Base-by-base conservation (phyloP, 2,797 vertebrate genomes). In the Parotocinclus haroldoi region DNA sequence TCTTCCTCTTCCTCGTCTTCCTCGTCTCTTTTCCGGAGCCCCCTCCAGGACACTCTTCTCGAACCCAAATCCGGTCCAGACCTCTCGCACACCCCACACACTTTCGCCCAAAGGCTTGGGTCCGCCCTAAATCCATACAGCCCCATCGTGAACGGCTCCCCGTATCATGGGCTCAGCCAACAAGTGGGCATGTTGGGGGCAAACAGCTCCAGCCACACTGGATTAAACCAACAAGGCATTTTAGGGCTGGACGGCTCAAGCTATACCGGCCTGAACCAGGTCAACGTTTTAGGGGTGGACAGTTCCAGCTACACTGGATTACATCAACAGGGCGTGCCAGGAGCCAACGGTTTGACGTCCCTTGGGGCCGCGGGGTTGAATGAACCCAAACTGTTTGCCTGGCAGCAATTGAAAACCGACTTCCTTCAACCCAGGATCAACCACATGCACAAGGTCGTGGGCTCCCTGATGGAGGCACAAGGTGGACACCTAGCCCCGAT, bases 351-450 rank as follows among this genome's bases (percentile, higher is more conserved):
- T 88, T 92, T 69, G 89, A 91, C 77, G 90, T 84, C 69, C 87
- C 92, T 74, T 82, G 91, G 82, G 90, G 81, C 74, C 85, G 85
- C 37, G 85, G 88, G 86, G 63, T 82, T 89, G 62, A 84, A 87
- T 81, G 90, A 90, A 74, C 87, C 87, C 58, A 91, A 89, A 79
- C 82, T 86, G 0, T 89, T 88, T 9, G 86, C 87, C 45, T 91
- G 90, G 90, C 90, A 91, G 78, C 87, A 91, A 58, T 87, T 93
- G 48, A 95, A 93, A 59, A 91, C 93, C 0, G 94, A 96, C 80
- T 91, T 92, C 73, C 87, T 94, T 57, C 93, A 95, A 77, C 92
- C 94, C 46, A 89, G 88, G 76, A 90, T 94, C 7, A 94, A 96
- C 77, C 89, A 91, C 68, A 88, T 95, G 49, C 92, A 90, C 37